Base-by-base conservation (phyloP, 2,888 invertebrate genomes). In the Hyposoter dolosus region DNA sequence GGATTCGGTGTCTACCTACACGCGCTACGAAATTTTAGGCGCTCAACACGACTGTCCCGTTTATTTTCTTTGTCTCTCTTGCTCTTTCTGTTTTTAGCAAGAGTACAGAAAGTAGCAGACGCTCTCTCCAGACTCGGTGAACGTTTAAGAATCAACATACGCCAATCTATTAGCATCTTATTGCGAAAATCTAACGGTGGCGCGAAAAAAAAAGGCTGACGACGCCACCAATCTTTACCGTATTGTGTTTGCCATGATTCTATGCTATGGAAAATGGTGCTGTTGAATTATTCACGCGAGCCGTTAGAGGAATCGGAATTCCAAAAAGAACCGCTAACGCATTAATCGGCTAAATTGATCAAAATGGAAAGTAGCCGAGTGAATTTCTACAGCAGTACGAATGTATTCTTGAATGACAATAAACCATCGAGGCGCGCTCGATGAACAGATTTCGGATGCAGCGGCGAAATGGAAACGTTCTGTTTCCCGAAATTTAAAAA, bases 1-100 rank as follows among this genome's bases (percentile, higher is more conserved):
- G 91, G 91, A 89, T 90, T 90, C 89, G 87, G 87, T 87, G 85
- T 88, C 89, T 91, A 89, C 90, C 91, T 88, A 90, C 89, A 88
- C 87, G 84, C 88, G 89, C 15, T 81, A 66, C 66, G 68, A 81
- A 40, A 90, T 90, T 92, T 91, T 89, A 90, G 90, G 90, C 85
- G 88, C 88, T 84, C 85, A 86, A 35, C 65, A 23, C 19, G 68
- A 65, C 76, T 60, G 28, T 60, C 60, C 56, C 28, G 23, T 28
- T 28, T 50, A 50, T 65, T 17, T 45, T 28, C 7, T 23, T 68
- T 19, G 53, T 50, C 45, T 19, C 35, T 23, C 53, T 28, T 28
- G 28, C 28, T 28, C 28, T 35, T 72, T 68, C 43, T 60, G 19
- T 69, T 45, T 60, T 45, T 32, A 69, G 56, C 28, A 40, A 45